A percentile compares a stretch with the other conserved stretches of the same genome.
Conservation (phyloP, 2,113 vertebrate species). For the Halcyon malimbica region DNA sequence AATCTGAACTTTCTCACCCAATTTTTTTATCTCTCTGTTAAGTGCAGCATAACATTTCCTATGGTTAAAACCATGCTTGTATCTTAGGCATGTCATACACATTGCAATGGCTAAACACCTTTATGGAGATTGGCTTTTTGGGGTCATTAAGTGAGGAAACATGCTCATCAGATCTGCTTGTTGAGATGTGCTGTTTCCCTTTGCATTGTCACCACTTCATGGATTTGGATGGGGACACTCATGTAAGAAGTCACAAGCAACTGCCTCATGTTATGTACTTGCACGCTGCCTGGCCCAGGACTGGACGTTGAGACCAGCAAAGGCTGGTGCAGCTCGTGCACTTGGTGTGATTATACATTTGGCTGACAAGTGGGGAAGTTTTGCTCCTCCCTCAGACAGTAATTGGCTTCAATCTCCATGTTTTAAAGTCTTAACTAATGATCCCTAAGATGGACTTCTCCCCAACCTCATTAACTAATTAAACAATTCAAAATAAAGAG, state of each 20-base stretch:
- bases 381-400: constrained; percentile 22
- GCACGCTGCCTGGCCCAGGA: not conserved
- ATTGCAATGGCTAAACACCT: not conserved
- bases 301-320: not conserved
- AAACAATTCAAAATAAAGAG: constrained; percentile 65
- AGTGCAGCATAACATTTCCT: not conserved
- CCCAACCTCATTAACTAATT: constrained; percentile 63
- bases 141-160: not conserved
- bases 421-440: constrained; percentile 64
- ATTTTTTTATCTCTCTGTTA: not conserved
- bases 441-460: constrained; percentile 59
- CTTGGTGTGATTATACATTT: not conserved
- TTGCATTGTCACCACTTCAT: not conserved
- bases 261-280: not conserved
- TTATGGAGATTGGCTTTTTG: not conserved
- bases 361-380: constrained; percentile 3
- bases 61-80: not conserved
- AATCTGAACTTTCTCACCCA: not conserved
- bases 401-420: constrained; percentile 31
- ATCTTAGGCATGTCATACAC: not conserved
- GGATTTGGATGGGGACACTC: not conserved
- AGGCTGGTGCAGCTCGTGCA: not conserved
- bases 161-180: not conserved
- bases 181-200: not conserved
- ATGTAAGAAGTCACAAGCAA: not conserved